Base-by-base conservation (phyloP, 2,888 invertebrate species). In the Agrochola circellaris region DNA sequence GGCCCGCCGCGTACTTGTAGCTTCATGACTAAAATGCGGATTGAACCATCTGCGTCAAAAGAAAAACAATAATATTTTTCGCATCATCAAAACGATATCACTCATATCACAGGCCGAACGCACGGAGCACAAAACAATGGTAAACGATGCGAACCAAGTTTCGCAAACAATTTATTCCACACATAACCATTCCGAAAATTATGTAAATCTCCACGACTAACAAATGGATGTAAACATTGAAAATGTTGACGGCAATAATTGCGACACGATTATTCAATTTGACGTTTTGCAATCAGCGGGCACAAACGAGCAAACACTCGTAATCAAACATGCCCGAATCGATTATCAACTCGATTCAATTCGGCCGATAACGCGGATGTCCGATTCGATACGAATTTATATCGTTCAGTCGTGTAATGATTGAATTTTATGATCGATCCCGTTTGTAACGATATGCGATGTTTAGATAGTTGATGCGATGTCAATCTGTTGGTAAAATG, bases 271-370 rank as follows among this genome's bases (percentile, higher is more conserved):
- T 94, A 96, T 95, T 95, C 95, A 95, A 96, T 96, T 95, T 95
- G 94, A 93, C 94, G 93, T 94, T 92, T 95, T 92, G 95, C 96
- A 96, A 96, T 96, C 96, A 96, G 94, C 93, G 96, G 93, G 93
- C 93, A 93, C 95, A 94, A 94, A 93, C 95, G 94, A 91, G 94
- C 95, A 96, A 96, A 96, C 95, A 96, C 85, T 90, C 91, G 93
- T 87, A 90, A 91, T 94, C 95, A 95, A 96, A 96, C 95, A 95
- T 90, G 89, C 89, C 92, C 88, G 91, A 93, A 95, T 95, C 95
- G 95, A 95, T 95, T 95, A 95, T 95, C 92, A 92, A 92, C 90
- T 93, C 93, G 92, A 93, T 92, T 93, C 91, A 87, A 89, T 90
- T 89, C 89, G 82, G 30, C 87, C 82, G 88, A 88, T 89, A 88